phyloP scores from a whole-genome alignment of 23 tunicate genomes.

The Oikopleura dioica region DNA sequence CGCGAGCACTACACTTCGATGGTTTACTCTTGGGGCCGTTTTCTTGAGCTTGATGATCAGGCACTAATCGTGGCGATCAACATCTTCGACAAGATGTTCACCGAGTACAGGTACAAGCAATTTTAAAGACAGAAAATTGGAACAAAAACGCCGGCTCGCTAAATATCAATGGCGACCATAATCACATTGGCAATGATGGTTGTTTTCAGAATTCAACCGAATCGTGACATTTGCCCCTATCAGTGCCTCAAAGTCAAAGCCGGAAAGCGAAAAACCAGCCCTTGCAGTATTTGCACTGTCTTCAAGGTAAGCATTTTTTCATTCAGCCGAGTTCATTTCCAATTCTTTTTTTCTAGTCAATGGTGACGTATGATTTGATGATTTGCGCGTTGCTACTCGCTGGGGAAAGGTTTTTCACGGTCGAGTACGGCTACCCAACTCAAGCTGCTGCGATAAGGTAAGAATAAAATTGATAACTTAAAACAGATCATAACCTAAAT shows the following conservation, averaged over 20 bases:
- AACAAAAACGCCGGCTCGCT: too few species aligned
- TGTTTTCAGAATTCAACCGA: slow-evolving; percentile 7
- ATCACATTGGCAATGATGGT: too few species aligned
- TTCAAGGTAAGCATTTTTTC: slow-evolving; percentile 6
- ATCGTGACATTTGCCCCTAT: slow-evolving; percentile 1
- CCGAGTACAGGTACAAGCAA: too few species aligned
- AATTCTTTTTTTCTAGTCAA: background rate
- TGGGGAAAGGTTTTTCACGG: background rate
- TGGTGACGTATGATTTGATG: slow-evolving; percentile 6
- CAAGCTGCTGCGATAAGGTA: background rate
- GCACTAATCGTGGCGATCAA: background rate
- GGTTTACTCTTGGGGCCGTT: background rate
- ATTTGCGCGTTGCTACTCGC: background rate
- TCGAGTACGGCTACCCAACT: slow-evolving; percentile 1
- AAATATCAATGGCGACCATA: too few species aligned
- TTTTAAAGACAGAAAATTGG: too few species aligned
- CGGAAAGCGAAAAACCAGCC: background rate
- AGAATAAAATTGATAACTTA: background rate
- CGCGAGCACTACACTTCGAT: background rate
- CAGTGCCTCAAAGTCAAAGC: background rate
- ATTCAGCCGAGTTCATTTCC: background rate
- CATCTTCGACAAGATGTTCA: background rate
- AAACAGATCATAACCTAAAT: too few species aligned
- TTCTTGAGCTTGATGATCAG: background rate
- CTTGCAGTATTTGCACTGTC: background rate